Percentiles rank a stretch among this genome's conserved stretches.
These are phyloP conservation scores for Rhaphigaster nebulosa DNA, from an alignment of 2,888 invertebrate genomes.

Conservation along the genomic window DNA sequence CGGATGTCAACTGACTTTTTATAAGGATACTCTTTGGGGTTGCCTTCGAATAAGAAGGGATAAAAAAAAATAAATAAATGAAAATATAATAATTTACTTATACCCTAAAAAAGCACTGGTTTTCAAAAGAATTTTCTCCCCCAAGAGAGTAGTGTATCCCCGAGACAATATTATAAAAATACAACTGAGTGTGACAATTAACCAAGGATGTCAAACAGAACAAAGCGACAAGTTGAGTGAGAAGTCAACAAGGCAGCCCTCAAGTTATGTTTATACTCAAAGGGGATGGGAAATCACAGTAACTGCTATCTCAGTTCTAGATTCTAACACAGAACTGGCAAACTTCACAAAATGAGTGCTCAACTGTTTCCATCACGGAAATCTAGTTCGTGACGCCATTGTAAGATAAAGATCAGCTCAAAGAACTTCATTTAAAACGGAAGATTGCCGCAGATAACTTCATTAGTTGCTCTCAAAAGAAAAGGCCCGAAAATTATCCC, in stretches of 20 bases:
- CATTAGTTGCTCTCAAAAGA: conserved; percentile 39
- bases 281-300: neutral
- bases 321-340: neutral
- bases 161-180: neutral
- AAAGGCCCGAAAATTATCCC: neutral
- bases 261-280: conserved; percentile 10
- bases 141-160: neutral
- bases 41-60: no score
- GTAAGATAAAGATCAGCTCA: conserved; percentile 23
- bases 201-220: neutral
- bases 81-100: no score
- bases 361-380: conserved; percentile 33
- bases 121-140: neutral
- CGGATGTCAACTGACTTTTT: no score
- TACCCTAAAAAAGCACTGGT: neutral
- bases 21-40: no score
- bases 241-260: neutral
- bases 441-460: conserved; percentile 41
- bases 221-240: neutral
- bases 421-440: conserved; percentile 40
- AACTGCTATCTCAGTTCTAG: neutral
- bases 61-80: no score
- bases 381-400: conserved; percentile 35
- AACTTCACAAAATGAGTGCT: conserved; percentile 9
- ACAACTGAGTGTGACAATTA: neutral